phyloP scores from a whole-genome alignment of 2,113 vertebrate species.

The Microtus oregoni region DNA sequence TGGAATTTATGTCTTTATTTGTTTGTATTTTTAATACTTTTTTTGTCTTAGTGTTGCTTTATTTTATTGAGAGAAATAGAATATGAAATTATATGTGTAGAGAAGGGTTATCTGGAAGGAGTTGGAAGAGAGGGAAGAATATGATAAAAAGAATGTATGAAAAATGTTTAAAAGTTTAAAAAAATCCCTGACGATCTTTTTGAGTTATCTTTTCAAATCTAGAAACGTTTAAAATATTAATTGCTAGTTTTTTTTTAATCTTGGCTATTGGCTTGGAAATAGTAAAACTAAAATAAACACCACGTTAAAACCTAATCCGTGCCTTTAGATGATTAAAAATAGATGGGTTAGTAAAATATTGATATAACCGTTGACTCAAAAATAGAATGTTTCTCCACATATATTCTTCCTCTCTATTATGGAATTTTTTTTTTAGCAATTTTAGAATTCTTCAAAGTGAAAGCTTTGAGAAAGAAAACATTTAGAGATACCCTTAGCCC shows the following conservation, averaged over 20 bases:
- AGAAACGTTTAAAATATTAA: not conserved
- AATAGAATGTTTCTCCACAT: not conserved
- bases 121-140: not conserved
- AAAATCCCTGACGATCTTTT: not conserved
- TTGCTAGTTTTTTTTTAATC: not conserved
- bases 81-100: not conserved
- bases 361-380: constrained; percentile 1
- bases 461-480: constrained; percentile 6
- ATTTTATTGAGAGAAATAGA: too few relatives aligned
- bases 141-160: not conserved
- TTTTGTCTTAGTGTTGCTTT: not conserved
- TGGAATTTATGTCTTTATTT: not conserved
- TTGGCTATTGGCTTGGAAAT: not conserved
- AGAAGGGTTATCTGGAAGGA: too few relatives aligned
- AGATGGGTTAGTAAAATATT: constrained; percentile 39
- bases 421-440: not conserved
- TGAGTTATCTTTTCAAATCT: not conserved
- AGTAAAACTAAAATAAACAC: not conserved
- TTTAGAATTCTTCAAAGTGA: not conserved
- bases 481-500: not conserved
- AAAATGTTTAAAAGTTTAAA: not conserved
- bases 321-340: constrained; percentile 41
- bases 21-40: not conserved
- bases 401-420: not conserved
- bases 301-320: not conserved